Base-by-base conservation (phyloP, 2,888 invertebrate species). In the Nemapogon koenigi region DNA sequence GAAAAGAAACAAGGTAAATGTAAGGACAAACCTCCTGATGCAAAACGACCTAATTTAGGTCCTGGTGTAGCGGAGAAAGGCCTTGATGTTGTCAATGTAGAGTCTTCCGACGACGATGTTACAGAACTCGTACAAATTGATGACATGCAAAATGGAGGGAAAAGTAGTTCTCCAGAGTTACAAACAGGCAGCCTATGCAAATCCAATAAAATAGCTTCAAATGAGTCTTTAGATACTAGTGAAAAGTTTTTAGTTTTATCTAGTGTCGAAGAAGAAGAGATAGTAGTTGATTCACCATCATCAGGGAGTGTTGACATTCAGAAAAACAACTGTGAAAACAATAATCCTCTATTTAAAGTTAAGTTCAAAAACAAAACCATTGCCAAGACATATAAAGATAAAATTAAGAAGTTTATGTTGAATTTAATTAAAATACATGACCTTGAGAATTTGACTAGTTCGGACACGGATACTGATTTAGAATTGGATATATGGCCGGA, bases 371-470 rank as follows among this genome's bases (percentile, higher is more conserved):
- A 80, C 44, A 64, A 59, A 44, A 61, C 57, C 41, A 48, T 73
- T 42, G 75, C 80, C 1, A 65, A 62, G 38, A 53, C 48, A 26
- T 83, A 80, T 50, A 81, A 76, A 50, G 51, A 62, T 18, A 62
- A 69, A 48, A 57, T 83, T 32, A 68, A 79, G 43, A 59, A 62
- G 31, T 81, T 81, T 52, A 59, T 83, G 53, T 51, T 75, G 33
- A 55, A 66, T 46, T 53, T 70, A 43, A 56, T 82, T 49, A 69
- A 67, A 54, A 43, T 65, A 40, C 57, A 64, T 54, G 54, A 62
- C 41, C 49, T 49, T 16, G 56, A 59, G 1, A 47, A 28, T 43
- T 39, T 52, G 14, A 40, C 43, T 43, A 54, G 55, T 29, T 53
- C 59, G 39, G 61, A 66, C 19, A 50, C 52, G 59, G 65, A 70